Base-by-base conservation (phyloP, 2,888 invertebrate genomes). In the Julus scandinavius region DNA sequence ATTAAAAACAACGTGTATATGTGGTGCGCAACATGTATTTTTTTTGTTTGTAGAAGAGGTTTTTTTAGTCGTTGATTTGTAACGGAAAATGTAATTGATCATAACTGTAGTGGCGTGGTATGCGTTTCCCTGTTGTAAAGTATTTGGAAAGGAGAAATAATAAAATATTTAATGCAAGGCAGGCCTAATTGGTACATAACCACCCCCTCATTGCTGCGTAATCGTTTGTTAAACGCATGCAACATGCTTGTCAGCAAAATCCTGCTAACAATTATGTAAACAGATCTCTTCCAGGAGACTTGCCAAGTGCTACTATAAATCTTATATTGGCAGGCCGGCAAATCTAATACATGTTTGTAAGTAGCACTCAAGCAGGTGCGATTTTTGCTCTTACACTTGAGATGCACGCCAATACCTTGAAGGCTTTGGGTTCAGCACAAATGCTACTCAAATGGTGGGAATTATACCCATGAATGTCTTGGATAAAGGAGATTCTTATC, bases 231-330 rank as follows among this genome's bases (percentile, higher is more conserved):
- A 72, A 72, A 72, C 72, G 20, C 72, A 72, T 72, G 72, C 72
- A 72, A 72, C 72, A 72, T 29, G 72, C 72, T 72, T 29, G 72
- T 72, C 72, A 29, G 72, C 72, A 20, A 29, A 72, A 72, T 72
- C 20, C 29, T 2, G 72, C 29, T 72, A 72, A 29, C 72, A 72
- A 72, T 72, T 72, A 20, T 72, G 72, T 72, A 72, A 72, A 72
- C 72, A 72, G 72, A 72, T 72, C 72, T 20, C n/a, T 72, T 29
- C 72, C 72, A 72, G 72, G 20, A 72, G 20, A 72, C 72, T 72
- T 72, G 72, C 72, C 72, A 72, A 72, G 72, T 72, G 72, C 72
- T 72, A 20, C 72, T 20, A 72, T 72, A 72, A 72, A 72, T 72
- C 72, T 72, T 20, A 72, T 72, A 72, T 72, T 72, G 72, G 72